phyloP scores from a whole-genome alignment of 1,140 invertebrate genomes.

The Aphaenogaster floridana region DNA sequence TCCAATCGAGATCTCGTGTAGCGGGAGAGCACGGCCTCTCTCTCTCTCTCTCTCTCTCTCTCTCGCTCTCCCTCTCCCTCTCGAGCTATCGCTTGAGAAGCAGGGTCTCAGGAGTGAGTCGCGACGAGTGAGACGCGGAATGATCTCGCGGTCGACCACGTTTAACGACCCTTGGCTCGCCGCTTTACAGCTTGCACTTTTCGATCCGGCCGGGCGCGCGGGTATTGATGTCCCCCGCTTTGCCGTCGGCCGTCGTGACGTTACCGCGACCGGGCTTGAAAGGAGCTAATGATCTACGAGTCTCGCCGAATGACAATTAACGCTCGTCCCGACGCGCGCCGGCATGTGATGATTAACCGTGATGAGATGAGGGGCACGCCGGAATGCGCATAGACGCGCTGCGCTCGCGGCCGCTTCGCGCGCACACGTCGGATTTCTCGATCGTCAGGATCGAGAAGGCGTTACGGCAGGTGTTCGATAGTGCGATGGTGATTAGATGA shows the following conservation, averaged over 20 bases:
- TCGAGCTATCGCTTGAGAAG: conserved; percentile 1
- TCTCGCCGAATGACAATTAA: conserved; percentile 75
- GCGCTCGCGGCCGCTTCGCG: conserved; percentile 25
- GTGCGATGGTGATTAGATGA: not conserved
- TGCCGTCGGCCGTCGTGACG: conserved; percentile 52
- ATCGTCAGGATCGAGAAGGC: conserved; percentile 52
- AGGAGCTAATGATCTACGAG: conserved; percentile 77
- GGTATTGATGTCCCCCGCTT: conserved; percentile 50
- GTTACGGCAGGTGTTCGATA: conserved; percentile 35
- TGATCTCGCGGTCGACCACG: conserved; percentile 54
- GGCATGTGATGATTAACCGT: conserved; percentile 71
- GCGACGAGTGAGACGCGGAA: conserved; percentile 47
- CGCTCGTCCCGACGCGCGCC: conserved; percentile 66
- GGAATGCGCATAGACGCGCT: conserved; percentile 71
- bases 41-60: not conserved
- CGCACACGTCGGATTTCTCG: conserved; percentile 36
- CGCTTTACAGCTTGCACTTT: conserved; percentile 73
- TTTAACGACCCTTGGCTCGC: conserved; percentile 60
- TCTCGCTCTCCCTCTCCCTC: not conserved
- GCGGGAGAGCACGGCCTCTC: not conserved
- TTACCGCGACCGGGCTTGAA: conserved; percentile 66
- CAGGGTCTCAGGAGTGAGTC: conserved; percentile 10
- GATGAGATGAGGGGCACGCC: conserved; percentile 72
- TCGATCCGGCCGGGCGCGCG: conserved; percentile 63
- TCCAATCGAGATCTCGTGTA: conserved; percentile 41